Conservation (phyloP, 2,113 vertebrate species). For the Sylvietta virens region DNA sequence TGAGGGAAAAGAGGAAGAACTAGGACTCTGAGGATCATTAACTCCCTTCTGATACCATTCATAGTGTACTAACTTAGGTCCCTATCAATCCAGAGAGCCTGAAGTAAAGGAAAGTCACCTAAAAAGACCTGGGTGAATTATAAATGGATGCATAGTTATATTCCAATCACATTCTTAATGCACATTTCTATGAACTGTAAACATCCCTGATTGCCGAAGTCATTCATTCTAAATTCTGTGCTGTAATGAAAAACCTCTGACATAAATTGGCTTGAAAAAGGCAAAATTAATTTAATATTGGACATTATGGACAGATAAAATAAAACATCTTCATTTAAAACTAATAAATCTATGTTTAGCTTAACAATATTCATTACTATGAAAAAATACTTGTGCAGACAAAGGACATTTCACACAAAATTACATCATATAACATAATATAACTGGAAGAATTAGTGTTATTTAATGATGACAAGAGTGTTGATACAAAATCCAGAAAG, state of each 20-base stretch:
- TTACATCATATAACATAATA: background rate
- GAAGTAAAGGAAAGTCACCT: background rate
- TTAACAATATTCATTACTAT: background rate
- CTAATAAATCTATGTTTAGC: background rate
- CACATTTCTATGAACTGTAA: background rate
- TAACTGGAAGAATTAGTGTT: background rate
- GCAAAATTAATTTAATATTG: background rate
- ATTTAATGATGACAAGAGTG: background rate
- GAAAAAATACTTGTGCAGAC: background rate
- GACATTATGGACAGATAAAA: background rate
- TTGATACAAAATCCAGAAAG: background rate
- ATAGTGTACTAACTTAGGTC: background rate
- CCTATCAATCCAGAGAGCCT: background rate
- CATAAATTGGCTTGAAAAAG: background rate
- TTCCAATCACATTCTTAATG: background rate
- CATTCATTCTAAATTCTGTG: background rate
- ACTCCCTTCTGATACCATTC: background rate
- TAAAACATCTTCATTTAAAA: background rate
- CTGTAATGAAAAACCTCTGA: background rate
- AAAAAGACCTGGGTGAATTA: background rate
- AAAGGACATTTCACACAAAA: background rate
- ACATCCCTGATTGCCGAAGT: background rate
- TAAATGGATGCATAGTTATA: background rate
- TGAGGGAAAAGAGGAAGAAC: background rate
- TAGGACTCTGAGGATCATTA: background rate